Percentiles rank a stretch among this genome's conserved stretches.
Evolutionary conservation across 2,797 vertebrate species (phyloP).

Genomic region (Lepilemur ruficaudatus): DNA sequence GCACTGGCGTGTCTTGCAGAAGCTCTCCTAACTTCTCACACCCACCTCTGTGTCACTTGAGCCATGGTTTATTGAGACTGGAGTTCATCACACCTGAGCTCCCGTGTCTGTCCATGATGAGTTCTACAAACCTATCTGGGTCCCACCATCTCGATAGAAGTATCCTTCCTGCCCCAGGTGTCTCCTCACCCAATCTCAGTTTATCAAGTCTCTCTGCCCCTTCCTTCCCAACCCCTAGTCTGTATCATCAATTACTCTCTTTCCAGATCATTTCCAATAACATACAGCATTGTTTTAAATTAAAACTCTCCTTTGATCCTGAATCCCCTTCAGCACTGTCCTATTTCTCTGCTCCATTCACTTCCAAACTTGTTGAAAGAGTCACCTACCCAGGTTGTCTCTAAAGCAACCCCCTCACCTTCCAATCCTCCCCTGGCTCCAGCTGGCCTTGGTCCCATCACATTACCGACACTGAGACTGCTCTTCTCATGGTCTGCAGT

Average conservation of each 20-base stretch:
- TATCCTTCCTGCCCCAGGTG: no score
- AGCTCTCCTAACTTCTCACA: neutral
- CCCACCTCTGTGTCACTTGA: neutral
- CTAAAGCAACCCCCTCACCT: neutral
- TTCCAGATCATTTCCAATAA: neutral
- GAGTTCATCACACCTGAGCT: neutral
- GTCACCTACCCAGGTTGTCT: neutral
- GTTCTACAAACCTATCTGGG: neutral
- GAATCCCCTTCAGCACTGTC: neutral
- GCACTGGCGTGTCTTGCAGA: no score
- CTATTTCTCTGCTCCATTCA: neutral
- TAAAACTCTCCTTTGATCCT: neutral
- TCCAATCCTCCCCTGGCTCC: neutral
- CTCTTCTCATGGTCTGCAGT: neutral
- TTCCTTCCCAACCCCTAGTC: neutral
- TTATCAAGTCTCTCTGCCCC: neutral
- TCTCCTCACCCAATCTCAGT: neutral
- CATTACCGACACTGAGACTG: neutral
- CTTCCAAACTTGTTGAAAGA: neutral
- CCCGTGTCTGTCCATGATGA: neutral
- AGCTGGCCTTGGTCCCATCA: neutral
- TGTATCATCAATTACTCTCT: neutral
- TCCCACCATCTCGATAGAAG: neutral
- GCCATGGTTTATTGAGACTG: neutral
- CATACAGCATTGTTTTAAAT: neutral